phyloP scores from a whole-genome alignment of 37 sponge, comb jelly and placozoan genomes.

The Eunapius fragilis region DNA sequence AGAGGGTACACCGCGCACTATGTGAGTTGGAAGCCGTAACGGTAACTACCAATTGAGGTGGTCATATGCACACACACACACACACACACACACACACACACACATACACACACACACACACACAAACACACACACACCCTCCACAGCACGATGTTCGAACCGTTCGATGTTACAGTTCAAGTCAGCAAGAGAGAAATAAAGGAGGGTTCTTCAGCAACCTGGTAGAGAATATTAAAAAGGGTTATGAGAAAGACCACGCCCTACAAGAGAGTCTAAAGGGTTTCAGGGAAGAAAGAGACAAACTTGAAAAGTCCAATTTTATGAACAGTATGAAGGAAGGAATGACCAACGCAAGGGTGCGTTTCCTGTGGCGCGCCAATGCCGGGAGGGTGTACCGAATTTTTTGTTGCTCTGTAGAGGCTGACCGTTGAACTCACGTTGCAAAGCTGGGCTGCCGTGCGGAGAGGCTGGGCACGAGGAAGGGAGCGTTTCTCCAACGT shows the following conservation, averaged over 20 bases:
- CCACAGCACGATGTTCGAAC: too few species aligned
- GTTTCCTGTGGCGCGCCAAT: too few species aligned
- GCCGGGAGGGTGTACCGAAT: too few species aligned
- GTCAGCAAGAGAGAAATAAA: too few species aligned
- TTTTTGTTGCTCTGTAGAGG: neutral
- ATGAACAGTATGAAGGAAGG: slow-evolving; percentile 28
- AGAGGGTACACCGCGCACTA: too few species aligned
- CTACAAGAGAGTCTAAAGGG: slow-evolving; percentile 73
- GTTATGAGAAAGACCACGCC: slow-evolving; percentile 54
- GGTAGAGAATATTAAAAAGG: slow-evolving; percentile 55
- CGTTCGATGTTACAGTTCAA: too few species aligned
- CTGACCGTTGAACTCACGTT: neutral
- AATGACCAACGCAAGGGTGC: slow-evolving; percentile 3
- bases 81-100: too few species aligned
- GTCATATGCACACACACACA: too few species aligned
- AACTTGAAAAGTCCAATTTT: slow-evolving; percentile 46
- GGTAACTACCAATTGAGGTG: too few species aligned
- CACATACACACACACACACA: too few species aligned
- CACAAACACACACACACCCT: too few species aligned
- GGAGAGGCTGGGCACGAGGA: slow-evolving; percentile 6
- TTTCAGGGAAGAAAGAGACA: slow-evolving; percentile 62
- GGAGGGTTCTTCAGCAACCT: slow-evolving; percentile 66
- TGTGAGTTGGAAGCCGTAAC: too few species aligned
- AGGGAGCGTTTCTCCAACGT: slow-evolving; percentile 26
- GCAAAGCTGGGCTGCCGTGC: neutral